Percentiles rank a stretch among this genome's conserved stretches.
phyloP scores from a whole-genome alignment of 2,797 vertebrate species.

The Mareca strepera region DNA sequence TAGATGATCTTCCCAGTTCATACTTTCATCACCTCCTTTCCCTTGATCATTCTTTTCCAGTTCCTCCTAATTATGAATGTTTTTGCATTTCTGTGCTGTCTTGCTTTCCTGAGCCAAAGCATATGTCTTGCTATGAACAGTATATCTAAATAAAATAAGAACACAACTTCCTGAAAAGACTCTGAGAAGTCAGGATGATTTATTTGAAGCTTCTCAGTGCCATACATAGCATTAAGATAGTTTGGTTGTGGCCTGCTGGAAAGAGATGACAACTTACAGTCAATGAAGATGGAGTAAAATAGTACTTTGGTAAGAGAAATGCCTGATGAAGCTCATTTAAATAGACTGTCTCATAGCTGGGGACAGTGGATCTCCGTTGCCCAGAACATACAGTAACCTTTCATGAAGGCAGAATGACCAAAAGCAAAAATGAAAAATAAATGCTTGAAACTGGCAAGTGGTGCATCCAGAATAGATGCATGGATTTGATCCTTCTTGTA shows the following conservation, averaged over 20 bases:
- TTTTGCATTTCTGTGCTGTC: neutral
- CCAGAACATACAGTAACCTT: neutral
- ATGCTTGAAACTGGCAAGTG: neutral
- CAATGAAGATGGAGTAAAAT: neutral
- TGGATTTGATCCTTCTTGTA: fast-evolving
- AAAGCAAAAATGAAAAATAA: neutral
- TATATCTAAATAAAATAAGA: neutral
- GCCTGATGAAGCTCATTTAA: neutral
- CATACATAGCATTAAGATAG: neutral
- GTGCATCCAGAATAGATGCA: neutral
- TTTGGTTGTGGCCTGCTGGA: neutral
- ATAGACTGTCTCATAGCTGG: neutral
- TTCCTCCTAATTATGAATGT: neutral
- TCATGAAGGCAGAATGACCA: neutral
- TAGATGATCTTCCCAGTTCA: neutral
- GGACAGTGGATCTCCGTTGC: neutral
- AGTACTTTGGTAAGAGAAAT: neutral
- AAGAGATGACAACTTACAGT: neutral
- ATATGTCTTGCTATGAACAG: neutral
- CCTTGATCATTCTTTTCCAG: neutral
- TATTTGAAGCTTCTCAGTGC: neutral
- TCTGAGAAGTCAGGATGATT: neutral
- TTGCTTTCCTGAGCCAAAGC: neutral
- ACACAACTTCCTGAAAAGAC: neutral
- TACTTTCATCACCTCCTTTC: neutral